Percentiles rank a stretch among this genome's conserved stretches.
These are phyloP conservation scores for Puffinus mauretanicus DNA, from an alignment of 2,113 vertebrate genomes.

Conservation along the genomic window DNA sequence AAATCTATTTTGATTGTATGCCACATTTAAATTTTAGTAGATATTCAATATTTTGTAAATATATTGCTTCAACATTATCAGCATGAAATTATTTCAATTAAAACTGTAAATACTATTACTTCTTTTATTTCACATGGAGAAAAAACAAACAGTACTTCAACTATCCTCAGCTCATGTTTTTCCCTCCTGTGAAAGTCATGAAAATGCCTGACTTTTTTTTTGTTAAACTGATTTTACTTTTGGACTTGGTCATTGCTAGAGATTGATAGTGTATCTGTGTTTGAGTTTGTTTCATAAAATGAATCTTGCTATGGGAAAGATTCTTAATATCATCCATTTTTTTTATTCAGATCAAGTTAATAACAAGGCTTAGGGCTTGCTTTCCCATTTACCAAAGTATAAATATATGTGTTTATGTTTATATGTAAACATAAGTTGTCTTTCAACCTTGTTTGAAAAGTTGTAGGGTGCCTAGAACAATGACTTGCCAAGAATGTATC, in stretches of 20 bases:
- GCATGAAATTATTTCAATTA: not conserved
- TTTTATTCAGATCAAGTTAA: not conserved
- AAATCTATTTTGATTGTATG: not conserved
- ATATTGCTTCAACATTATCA: not conserved
- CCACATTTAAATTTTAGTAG: not conserved
- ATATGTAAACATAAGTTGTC: not conserved
- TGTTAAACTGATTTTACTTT: not conserved
- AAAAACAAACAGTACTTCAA: not conserved
- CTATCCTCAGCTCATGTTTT: not conserved
- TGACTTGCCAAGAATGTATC: not conserved
- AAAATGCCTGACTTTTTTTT: not conserved
- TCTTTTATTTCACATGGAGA: not conserved
- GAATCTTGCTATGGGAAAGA: not conserved
- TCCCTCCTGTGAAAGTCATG: not conserved
- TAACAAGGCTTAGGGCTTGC: not conserved
- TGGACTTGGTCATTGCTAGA: not conserved
- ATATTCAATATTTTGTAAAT: not conserved
- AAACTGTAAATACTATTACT: not conserved
- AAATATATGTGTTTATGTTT: not conserved
- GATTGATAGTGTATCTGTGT: not conserved
- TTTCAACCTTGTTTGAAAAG: not conserved
- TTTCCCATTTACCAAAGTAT: not conserved
- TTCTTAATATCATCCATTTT: not conserved
- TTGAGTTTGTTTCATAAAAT: not conserved
- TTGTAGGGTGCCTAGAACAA: not conserved